These are phyloP conservation scores for Garrulus glandarius DNA, from an alignment of 2,797 vertebrate genomes.

Conservation along the genomic window DNA sequence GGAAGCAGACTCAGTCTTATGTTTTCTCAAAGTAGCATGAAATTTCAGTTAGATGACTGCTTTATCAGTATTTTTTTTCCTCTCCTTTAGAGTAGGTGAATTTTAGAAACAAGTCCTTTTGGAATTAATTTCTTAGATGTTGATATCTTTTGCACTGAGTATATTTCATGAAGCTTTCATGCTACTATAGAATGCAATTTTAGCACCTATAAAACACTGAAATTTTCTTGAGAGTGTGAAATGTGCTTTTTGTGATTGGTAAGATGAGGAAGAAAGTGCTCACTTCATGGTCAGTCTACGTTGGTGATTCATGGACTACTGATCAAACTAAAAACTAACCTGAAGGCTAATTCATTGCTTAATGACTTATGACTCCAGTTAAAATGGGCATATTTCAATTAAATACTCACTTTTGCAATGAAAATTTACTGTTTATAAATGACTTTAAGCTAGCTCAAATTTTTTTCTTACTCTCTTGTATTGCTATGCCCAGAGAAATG, in stretches of 20 bases:
- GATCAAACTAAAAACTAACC: neutral
- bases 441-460: neutral
- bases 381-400: neutral
- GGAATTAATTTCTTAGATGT: neutral
- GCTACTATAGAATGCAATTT: neutral
- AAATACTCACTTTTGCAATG: neutral
- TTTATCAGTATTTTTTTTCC: neutral
- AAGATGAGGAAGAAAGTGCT: neutral
- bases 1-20: neutral
- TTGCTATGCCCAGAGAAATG: neutral
- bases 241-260: neutral
- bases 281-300: fast-evolving
- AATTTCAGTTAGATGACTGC: neutral
- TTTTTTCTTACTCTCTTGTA: neutral
- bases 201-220: neutral
- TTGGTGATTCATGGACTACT: neutral
- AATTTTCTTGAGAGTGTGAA: neutral
- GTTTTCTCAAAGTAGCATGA: neutral
- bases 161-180: neutral
- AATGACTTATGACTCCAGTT: neutral
- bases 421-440: neutral
- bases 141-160: neutral
- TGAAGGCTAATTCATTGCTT: neutral
- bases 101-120: neutral
- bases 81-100: neutral